Conservation (phyloP, 1,140 invertebrate genomes). For the Globodera rostochiensis region DNA sequence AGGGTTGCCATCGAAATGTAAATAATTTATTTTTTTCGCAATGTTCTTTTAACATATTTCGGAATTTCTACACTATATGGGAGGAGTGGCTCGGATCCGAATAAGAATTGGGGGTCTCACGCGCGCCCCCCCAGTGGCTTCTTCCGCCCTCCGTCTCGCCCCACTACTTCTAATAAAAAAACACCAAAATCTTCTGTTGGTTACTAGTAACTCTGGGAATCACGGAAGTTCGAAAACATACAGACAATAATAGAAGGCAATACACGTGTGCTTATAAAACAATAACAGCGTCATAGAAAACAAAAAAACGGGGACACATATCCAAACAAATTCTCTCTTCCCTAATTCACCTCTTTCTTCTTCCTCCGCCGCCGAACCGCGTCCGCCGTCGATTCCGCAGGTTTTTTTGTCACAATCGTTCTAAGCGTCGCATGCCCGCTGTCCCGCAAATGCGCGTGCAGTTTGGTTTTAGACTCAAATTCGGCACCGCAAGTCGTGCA, state of each 20-base stretch:
- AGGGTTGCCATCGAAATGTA: too few relatives aligned
- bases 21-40: too few relatives aligned
- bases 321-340: background rate
- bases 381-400: slow-evolving; percentile 4
- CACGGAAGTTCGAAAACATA: background rate
- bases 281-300: background rate
- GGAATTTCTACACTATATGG: too few relatives aligned
- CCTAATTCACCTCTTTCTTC: slow-evolving; percentile 17
- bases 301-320: background rate
- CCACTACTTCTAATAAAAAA: too few relatives aligned
- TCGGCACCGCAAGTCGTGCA: slow-evolving; percentile 33
- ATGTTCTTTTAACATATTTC: too few relatives aligned
- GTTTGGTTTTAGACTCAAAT: slow-evolving; percentile 45
- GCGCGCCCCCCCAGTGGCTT: too few relatives aligned
- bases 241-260: background rate
- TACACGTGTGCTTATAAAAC: background rate
- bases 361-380: slow-evolving; percentile 4
- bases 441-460: slow-evolving; percentile 44
- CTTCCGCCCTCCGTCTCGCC: too few relatives aligned
- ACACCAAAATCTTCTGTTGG: too few relatives aligned
- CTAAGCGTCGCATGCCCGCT: slow-evolving; percentile 46
- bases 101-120: too few relatives aligned
- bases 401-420: background rate
- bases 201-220: too few relatives aligned
- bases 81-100: too few relatives aligned